phyloP scores from a whole-genome alignment of 2,888 invertebrate genomes.

The Drosophila affinis region DNA sequence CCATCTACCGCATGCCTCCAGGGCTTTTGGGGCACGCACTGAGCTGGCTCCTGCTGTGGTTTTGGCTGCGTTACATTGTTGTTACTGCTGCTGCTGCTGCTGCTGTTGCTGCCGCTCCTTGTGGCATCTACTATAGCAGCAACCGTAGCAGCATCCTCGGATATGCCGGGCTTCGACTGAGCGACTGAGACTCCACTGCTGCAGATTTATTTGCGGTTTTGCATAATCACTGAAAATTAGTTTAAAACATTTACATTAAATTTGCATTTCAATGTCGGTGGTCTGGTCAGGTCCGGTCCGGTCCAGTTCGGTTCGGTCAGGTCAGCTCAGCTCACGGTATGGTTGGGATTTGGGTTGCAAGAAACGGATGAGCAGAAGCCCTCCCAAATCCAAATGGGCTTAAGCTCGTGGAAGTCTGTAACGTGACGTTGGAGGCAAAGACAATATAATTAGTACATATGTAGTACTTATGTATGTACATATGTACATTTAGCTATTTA shows the following conservation, averaged over 20 bases:
- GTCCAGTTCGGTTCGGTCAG: constrained; percentile 1
- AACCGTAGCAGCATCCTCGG: constrained; percentile 13
- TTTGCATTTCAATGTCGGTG: constrained; percentile 71
- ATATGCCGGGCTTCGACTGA: constrained; percentile 31
- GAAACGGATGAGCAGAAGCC: constrained; percentile 27
- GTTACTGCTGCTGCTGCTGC: constrained; percentile 6
- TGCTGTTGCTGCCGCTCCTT: constrained; percentile 23
- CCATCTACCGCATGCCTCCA: neutral
- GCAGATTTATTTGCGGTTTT: constrained; percentile 80
- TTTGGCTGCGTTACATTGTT: constrained; percentile 37
- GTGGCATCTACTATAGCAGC: constrained; percentile 3
- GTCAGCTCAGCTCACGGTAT: neutral
- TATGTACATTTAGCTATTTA: too few species aligned
- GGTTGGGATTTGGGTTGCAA: neutral
- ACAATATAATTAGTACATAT: too few species aligned
- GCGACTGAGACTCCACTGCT: constrained; percentile 56
- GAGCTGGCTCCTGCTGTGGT: constrained; percentile 54
- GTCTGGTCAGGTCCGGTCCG: neutral
- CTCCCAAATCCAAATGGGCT: constrained; percentile 18
- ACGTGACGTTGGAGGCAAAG: too few species aligned
- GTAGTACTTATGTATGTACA: too few species aligned
- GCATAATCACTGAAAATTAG: constrained; percentile 79
- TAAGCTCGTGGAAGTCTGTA: constrained; percentile 5
- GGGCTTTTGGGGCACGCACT: constrained; percentile 48
- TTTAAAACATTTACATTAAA: constrained; percentile 77